Base-by-base conservation (phyloP, 1,140 invertebrate genomes). In the Arion vulgaris region DNA sequence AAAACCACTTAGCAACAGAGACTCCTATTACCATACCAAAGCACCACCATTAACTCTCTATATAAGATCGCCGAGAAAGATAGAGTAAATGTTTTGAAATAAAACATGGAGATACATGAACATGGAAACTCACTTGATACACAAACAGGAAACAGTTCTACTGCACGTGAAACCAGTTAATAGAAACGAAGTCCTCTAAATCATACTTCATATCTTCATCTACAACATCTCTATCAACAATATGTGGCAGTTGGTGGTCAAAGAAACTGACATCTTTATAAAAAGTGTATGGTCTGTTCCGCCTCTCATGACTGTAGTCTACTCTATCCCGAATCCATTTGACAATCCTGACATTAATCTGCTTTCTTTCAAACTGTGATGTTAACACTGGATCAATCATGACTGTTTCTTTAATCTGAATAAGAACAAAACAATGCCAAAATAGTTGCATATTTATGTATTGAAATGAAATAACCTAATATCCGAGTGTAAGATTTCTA, bases 141-240 rank as follows among this genome's bases (percentile, higher is more conserved):
- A 72, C 23, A n/a, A 41, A 72, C 71, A 72, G 71, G 36, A 4
- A 41, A 7, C 15, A 72, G 15, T 39, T 72, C 23, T 72, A 45
- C 17, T 23, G 71, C 39, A 5, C 23, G 36, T 41, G 71, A 9
- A 32, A n/a, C 71, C 71, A 72, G 38, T 41, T 41, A 28, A 72
- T 39, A 7, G 28, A 5, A 26, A 9, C 4, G 13, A 2, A 26
- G 36, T 39, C 38, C 39, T 39, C 39, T 7, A 72, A 19, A 28
- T 72, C 71, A 39, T 11, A 5, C 71, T 41, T 72, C 71, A 72
- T 72, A 26, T 72, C 71, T n/a, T 72, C 39, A 45, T 72, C 71
- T 28, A 72, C 9, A 72, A 72, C 36, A 72, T 19, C 41, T 39
- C 17, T n/a, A n/a, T 19, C 5, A 26, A 19, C 26, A 2, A 72